Evolutionary conservation across 2,888 invertebrate genomes (phyloP).

Genomic region (Plebejus argus): DNA sequence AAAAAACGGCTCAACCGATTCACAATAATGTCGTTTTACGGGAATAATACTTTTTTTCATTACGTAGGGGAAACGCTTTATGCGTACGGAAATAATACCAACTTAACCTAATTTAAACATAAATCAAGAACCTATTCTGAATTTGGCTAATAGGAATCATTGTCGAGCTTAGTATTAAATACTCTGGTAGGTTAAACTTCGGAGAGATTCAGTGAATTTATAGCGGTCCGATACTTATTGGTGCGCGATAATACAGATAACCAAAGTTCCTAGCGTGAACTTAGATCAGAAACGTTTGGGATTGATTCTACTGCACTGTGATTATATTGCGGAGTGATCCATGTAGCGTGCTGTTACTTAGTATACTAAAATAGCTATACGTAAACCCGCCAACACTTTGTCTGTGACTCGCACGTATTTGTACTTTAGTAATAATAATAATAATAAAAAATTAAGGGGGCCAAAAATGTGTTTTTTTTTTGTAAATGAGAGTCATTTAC

Average conservation of each 20-base stretch:
- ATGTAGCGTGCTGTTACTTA: background rate
- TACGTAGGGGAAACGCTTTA: too few relatives aligned
- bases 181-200: background rate
- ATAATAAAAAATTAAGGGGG: too few relatives aligned
- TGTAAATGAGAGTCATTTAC: too few relatives aligned
- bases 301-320: slow-evolving; percentile 33
- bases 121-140: background rate
- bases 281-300: slow-evolving; percentile 36
- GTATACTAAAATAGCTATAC: background rate
- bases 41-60: too few relatives aligned
- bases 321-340: slow-evolving; percentile 26
- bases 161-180: background rate
- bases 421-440: too few relatives aligned
- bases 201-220: slow-evolving; percentile 24
- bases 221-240: slow-evolving; percentile 18
- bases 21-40: too few relatives aligned
- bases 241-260: slow-evolving; percentile 29
- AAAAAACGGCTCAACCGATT: too few relatives aligned
- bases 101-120: background rate
- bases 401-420: too few relatives aligned
- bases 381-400: too few relatives aligned
- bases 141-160: background rate
- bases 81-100: too few relatives aligned
- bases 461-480: too few relatives aligned
- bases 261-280: slow-evolving; percentile 34